phyloP scores from a whole-genome alignment of 2,797 vertebrate genomes.

The Hirundo rustica region DNA sequence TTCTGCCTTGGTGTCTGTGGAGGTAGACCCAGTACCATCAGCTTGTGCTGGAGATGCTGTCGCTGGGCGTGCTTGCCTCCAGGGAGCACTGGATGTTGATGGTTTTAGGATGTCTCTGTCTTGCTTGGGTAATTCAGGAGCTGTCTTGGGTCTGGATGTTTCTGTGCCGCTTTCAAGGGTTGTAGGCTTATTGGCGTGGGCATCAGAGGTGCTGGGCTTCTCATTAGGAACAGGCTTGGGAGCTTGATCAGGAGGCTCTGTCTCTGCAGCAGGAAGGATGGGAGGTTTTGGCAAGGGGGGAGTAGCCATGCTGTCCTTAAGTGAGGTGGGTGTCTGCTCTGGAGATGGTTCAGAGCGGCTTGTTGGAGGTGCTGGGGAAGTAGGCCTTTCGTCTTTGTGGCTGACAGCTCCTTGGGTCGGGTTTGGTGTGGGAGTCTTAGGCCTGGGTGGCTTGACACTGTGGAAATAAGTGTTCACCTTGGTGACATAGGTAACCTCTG shows the following conservation, averaged over 20 bases:
- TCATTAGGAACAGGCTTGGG: not conserved
- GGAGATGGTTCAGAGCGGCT: not conserved
- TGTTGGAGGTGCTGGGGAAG: not conserved
- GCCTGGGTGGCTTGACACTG: constrained; percentile 38
- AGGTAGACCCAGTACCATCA: not conserved
- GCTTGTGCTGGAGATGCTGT: not conserved
- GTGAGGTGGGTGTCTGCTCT: not conserved
- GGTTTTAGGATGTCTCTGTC: not conserved
- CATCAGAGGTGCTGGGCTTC: not conserved
- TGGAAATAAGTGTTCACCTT: constrained; percentile 33
- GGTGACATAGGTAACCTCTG: constrained; percentile 67
- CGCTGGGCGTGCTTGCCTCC: not conserved
- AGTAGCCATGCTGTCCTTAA: not conserved
- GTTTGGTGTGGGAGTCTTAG: not conserved
- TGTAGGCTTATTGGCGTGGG: not conserved
- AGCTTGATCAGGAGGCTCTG: not conserved
- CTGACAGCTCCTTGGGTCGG: not conserved
- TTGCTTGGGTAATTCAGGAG: not conserved
- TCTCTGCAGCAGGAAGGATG: not conserved
- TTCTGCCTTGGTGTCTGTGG: not conserved
- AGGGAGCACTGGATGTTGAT: not conserved
- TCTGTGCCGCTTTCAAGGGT: not conserved
- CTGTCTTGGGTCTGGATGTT: not conserved
- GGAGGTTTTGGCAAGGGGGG: not conserved
- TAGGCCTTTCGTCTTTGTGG: not conserved